A percentile compares a stretch with the other conserved stretches of the same genome.
Evolutionary conservation across 2,113 vertebrate species (phyloP).

Genomic region (Oophaga pumilio): DNA sequence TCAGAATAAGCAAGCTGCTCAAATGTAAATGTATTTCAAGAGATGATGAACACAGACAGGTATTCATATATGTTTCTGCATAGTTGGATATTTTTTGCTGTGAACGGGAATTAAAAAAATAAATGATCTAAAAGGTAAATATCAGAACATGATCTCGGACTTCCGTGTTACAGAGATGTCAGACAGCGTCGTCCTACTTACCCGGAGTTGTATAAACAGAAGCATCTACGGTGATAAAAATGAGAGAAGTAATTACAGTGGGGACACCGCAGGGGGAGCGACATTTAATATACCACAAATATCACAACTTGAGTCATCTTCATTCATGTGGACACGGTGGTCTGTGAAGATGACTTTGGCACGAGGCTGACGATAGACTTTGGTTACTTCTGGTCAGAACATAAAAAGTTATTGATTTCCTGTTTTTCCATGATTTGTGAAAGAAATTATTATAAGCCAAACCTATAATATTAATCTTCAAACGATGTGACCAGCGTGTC

Average conservation of each 20-base stretch:
- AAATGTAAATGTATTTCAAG: too few relatives aligned
- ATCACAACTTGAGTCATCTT: slow-evolving; percentile 15
- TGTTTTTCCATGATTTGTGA: background rate
- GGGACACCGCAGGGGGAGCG: background rate
- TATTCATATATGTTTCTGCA: too few relatives aligned
- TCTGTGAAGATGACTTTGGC: background rate
- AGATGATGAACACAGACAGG: too few relatives aligned
- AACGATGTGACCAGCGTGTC: too few relatives aligned
- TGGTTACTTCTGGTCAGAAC: background rate
- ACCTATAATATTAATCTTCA: background rate
- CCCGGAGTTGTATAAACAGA: background rate
- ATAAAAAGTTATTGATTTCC: background rate
- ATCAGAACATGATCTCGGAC: background rate
- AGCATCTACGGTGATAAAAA: background rate
- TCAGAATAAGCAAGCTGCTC: too few relatives aligned
- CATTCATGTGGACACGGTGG: background rate
- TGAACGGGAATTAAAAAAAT: background rate
- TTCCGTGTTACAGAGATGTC: background rate
- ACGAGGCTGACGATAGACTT: background rate
- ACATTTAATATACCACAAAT: slow-evolving; percentile 13
- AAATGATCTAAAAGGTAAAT: background rate
- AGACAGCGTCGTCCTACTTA: background rate
- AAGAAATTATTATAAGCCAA: background rate
- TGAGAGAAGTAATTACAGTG: background rate
- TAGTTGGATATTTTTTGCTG: background rate